Evolutionary conservation across 2,113 vertebrate species (phyloP), one percentile per base, ranked within the genome.

Genomic region (Amazona guildingii): DNA sequence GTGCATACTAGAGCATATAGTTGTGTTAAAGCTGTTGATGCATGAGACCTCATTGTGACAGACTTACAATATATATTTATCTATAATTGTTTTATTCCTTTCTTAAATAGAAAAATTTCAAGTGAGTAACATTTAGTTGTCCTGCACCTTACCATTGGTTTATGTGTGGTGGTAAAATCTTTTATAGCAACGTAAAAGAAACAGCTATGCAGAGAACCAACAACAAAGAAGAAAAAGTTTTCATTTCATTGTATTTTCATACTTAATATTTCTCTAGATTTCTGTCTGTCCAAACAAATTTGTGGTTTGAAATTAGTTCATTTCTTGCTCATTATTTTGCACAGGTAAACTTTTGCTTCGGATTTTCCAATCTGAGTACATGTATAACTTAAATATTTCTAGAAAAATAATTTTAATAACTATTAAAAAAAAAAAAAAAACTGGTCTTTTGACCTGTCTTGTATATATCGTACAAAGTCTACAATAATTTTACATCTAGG

Each of bases 21-120:
- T 54, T 92, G n/a, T 63, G 55, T 80, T 88, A 81, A 95, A 94
- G 16, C 39, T 85, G 52, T 94, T 92, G 69, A 94, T 68, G 69
- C 89, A 80, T 87, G 39, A 84, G 73, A 91, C 20, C 59, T 91
- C 54, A 48, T 39, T 72, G 41, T 87, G 84, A 83, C 82, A 91
- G 51, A 20, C 28, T 91, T 88, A 78, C 35, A 44, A 72, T 66
- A 3, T 80, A 29, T 90, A 43, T 94, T 92, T 62, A 52, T 48
- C 37, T 75, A 17, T 11, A 52, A 54, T 49, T 78, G 35, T 28
- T 91, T 83, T 31, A 33, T 67, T 96, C 68, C 5, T 66, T 86
- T 83, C 51, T 95, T 83, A 94, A 90, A 69, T 52, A 2, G 37
- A 92, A 84, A 88, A 77, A 81, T 86, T 95, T 43, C 46, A 75